phyloP scores from a whole-genome alignment of 2,113 vertebrate species.

The Bucco capensis region DNA sequence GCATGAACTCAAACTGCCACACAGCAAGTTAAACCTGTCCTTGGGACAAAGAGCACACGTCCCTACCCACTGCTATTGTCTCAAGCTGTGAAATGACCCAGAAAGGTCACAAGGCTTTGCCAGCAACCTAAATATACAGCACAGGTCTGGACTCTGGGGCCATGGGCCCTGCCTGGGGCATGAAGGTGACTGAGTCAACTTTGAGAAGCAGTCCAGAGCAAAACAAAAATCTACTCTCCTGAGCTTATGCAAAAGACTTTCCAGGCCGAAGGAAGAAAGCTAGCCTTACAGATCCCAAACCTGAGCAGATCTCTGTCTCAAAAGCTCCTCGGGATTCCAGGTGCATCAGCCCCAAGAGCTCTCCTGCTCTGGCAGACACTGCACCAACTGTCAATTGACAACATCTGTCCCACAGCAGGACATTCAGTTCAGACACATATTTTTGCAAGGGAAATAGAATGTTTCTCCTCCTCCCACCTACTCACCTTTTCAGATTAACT shows the following conservation, averaged over 20 bases:
- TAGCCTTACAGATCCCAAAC: not conserved
- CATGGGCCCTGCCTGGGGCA: rapidly evolving
- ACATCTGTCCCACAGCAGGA: not conserved
- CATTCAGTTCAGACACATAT: not conserved
- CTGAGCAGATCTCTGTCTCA: not conserved
- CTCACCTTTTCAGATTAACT: not conserved
- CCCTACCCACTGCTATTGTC: not conserved
- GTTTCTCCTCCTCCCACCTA: not conserved
- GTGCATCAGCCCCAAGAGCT: not conserved
- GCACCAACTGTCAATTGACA: not conserved
- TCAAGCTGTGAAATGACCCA: not conserved
- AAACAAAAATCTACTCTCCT: not conserved
- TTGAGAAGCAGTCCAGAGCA: not conserved
- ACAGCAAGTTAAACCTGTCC: not conserved
- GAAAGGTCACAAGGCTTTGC: not conserved
- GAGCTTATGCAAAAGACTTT: not conserved
- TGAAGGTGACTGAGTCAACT: not conserved
- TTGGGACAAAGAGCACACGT: not conserved
- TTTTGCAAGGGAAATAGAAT: not conserved
- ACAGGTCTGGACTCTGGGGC: not conserved
- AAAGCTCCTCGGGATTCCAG: not conserved
- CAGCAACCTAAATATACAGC: not conserved
- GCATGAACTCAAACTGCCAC: not conserved
- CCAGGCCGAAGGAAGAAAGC: not conserved
- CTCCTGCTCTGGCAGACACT: not conserved